Conservation (phyloP, 2,797 vertebrate genomes). For the Melanogrammus aeglefinus region DNA sequence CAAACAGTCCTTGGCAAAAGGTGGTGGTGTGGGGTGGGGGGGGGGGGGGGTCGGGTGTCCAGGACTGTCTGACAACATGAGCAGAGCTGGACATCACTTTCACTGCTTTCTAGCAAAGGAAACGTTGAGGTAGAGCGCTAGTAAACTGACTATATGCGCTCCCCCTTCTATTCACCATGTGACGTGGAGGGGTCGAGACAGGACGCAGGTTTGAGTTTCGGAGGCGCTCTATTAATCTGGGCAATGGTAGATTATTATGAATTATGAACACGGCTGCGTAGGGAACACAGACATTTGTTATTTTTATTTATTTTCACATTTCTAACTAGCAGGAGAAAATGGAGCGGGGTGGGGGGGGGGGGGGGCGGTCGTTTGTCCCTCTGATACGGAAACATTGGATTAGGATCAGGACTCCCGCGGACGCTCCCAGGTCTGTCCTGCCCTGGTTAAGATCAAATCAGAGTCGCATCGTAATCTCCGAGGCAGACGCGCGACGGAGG, state of each 20-base stretch:
- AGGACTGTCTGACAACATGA: conserved; percentile 6
- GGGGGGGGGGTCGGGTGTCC: background rate
- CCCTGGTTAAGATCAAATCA: conserved; percentile 52
- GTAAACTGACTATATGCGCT: conserved; percentile 50
- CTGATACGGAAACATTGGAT: conserved; percentile 26
- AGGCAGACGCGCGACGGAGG: conserved; percentile 24
- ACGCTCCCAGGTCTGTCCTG: conserved; percentile 31
- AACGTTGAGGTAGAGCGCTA: background rate
- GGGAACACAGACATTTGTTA: background rate
- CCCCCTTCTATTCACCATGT: conserved; percentile 26
- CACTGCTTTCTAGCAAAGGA: conserved; percentile 1
- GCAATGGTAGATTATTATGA: conserved; percentile 28
- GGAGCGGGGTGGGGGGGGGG: conserved; percentile 26
- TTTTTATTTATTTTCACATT: background rate
- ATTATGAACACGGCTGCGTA: background rate
- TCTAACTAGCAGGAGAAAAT: background rate
- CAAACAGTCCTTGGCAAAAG: background rate
- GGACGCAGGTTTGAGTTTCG: conserved; percentile 60
- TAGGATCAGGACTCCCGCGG: conserved; percentile 37
- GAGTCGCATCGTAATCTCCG: conserved; percentile 36
- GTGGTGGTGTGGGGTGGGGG: too few species aligned
- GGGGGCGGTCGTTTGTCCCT: conserved; percentile 40
- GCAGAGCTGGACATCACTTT: conserved; percentile 20
- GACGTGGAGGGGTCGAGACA: conserved; percentile 53
- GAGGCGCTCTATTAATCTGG: conserved; percentile 40